These are phyloP conservation scores for Macrocentrus cingulum DNA, from an alignment of 1,140 invertebrate species.

Conservation along the genomic window DNA sequence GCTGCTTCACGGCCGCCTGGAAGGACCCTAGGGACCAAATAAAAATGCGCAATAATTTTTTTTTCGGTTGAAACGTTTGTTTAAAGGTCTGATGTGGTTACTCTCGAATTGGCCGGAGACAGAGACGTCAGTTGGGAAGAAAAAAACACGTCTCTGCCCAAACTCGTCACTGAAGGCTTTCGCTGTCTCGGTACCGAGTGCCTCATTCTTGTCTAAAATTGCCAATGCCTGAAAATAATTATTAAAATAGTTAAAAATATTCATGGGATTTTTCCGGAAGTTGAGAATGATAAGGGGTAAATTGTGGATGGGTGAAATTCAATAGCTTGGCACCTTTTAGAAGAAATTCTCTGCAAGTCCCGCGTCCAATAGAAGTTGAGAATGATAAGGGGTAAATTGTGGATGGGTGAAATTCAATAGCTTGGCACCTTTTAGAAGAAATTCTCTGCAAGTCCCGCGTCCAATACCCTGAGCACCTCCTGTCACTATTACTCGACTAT, in stretches of 20 bases:
- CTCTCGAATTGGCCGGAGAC: background rate
- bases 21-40: background rate
- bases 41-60: too few relatives aligned
- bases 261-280: too few relatives aligned
- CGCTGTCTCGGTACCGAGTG: background rate
- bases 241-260: too few relatives aligned
- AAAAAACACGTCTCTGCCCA: background rate
- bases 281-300: too few relatives aligned
- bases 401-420: too few relatives aligned
- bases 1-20: background rate
- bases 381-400: too few relatives aligned
- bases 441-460: too few relatives aligned
- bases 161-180: background rate
- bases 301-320: background rate
- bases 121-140: background rate
- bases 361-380: too few relatives aligned
- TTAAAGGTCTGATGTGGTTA: background rate
- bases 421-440: slow-evolving; percentile 1
- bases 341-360: background rate
- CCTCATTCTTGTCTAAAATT: background rate
- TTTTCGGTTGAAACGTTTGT: background rate
- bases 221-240: background rate
- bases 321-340: background rate
- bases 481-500: background rate
- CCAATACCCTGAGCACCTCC: background rate